Evolutionary conservation across 2,888 invertebrate genomes (phyloP), one percentile per base, ranked within the genome.

Genomic region (Meghimatium bilineatum): DNA sequence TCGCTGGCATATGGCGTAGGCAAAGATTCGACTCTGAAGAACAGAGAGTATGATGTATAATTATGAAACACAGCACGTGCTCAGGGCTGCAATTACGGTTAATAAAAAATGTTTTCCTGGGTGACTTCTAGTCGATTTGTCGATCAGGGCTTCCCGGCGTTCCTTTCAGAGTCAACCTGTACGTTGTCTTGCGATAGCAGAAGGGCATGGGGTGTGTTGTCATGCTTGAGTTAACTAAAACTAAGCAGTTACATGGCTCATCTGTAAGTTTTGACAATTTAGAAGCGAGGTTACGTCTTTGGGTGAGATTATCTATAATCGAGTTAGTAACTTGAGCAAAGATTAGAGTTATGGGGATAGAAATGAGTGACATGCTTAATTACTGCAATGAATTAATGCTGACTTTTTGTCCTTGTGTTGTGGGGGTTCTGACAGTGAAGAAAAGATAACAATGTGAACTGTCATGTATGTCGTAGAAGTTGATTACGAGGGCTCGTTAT

Each of bases 41-140:
- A 29, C 38, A 60, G 14, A 66, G 66, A 44, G 17, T 78, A 78
- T 78, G 78, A 38, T 63, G 52, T 80, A 71, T 80, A 71, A 69
- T 67, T 80, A 80, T 49, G 71, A 44, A 29, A n/a, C 26, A 32
- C 20, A 32, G 80, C 67, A 63, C 56, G 71, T 56, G 80, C 71
- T 29, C 34, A 32, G 69, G 71, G 80, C 38, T 34, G 12, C n/a
- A 71, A 72, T 71, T 72, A 72, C n/a, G 34, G 63, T 26, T 29
- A 14, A 74, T 72, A 60, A 81, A 56, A 72, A 81, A 44, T 26
- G 63, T n/a, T 60, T 72, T 74, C 29, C 71, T n/a, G n/a, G 56
- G 17, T 60, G 71, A 72, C 72, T 60, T 74, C 44, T n/a, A 32
- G 38, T 69, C 80, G 52, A 80, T 71, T 69, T 80, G 52, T 80